Conservation (phyloP, 2,888 invertebrate species). For the Timandra comae region DNA sequence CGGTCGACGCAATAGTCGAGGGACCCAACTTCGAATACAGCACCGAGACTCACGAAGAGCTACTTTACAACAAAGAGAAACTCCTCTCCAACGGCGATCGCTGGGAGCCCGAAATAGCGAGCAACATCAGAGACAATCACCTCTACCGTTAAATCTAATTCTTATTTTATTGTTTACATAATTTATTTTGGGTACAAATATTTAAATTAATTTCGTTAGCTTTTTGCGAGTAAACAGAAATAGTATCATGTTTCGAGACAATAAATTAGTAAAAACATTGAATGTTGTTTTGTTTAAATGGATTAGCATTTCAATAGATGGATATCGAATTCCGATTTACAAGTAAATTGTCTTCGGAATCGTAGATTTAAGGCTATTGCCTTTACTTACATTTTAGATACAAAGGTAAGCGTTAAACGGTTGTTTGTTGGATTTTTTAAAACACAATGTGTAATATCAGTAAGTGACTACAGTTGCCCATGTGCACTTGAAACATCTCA, state of each 20-base stretch:
- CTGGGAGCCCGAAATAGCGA: constrained; percentile 98
- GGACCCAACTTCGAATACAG: constrained; percentile 99
- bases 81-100: constrained; percentile 96
- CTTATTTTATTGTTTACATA: constrained; percentile 1
- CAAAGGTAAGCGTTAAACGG: no score
- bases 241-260: constrained; percentile 15
- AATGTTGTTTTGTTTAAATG: not conserved
- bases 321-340: not conserved
- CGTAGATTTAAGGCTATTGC: no score
- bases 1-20: constrained; percentile 98
- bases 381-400: no score
- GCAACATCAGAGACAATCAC: constrained; percentile 82
- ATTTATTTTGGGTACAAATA: no score
- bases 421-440: no score
- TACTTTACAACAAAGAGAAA: constrained; percentile 99
- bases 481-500: no score
- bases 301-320: no score
- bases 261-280: constrained; percentile 8
- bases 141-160: constrained; percentile 42
- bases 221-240: no score
- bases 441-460: no score
- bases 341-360: no score
- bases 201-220: no score
- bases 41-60: constrained; percentile 97
- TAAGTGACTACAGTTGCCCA: no score